Base-by-base conservation (phyloP, 2,888 invertebrate species). In the Amphipyra berbera region DNA sequence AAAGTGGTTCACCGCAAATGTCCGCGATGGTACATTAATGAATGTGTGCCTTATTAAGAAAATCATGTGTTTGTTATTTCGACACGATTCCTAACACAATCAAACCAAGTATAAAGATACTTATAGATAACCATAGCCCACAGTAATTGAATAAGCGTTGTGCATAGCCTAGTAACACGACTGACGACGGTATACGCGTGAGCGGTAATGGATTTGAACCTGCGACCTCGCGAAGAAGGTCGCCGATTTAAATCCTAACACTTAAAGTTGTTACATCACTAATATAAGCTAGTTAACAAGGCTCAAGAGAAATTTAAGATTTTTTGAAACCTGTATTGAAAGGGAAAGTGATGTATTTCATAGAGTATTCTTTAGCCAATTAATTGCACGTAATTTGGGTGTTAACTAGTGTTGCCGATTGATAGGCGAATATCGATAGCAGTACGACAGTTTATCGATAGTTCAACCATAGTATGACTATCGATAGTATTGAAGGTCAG, bases 151-250 rank as follows among this genome's bases (percentile, higher is more conserved):
- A 68, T 71, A 73, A 78, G 53, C 49, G 55, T 55, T 52, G 35
- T 56, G 53, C 58, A 57, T 66, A 61, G 49, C 59, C 38, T 61
- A 64, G 59, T 48, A 69, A 53, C 52, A 38, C 47, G 38, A 57
- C 27, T 41, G 57, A 55, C 57, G 50, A 55, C 46, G 68, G 65
- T 56, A 64, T 54, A 61, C 41, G 66, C 69, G 78, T 69, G 68
- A 69, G 65, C 57, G 63, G 64, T 79, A 67, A 74, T 78, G 38
- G 55, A 73, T 79, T 65, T 78, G 73, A 78, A 78, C 76, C 69
- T 54, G 52, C 65, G 75, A 78, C 75, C 71, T 76, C 62, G 61
- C 52, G 40, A 38, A 61, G 66, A 78, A 81, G 78, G 76, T 53
- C 73, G 62, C 61, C 12, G 50, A 64, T 65, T 63, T 49, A 49